Evolutionary conservation across 2,888 invertebrate genomes (phyloP).

Genomic region (Elegia similella): DNA sequence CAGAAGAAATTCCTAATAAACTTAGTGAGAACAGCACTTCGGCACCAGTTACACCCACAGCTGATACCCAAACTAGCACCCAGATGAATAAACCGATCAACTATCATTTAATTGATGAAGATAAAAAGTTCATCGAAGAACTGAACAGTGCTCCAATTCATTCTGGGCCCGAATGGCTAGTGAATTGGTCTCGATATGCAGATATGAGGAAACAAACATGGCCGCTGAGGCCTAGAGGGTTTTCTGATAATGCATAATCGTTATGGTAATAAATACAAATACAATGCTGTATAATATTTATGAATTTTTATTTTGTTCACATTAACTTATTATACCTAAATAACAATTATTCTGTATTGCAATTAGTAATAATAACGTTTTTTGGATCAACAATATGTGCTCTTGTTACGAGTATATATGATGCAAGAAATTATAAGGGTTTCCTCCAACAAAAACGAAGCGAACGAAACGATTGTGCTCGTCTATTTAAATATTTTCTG

Average conservation of each 20-base stretch:
- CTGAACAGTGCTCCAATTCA: not conserved
- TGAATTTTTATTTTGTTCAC: too few relatives aligned
- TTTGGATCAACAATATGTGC: too few relatives aligned
- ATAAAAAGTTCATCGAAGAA: not conserved
- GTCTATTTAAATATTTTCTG: too few relatives aligned
- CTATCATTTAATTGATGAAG: not conserved
- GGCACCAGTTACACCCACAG: not conserved
- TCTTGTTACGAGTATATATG: too few relatives aligned
- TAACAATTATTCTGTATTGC: too few relatives aligned
- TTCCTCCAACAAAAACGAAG: too few relatives aligned
- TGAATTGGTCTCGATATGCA: not conserved
- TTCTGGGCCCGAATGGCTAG: not conserved
- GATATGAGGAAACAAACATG: not conserved
- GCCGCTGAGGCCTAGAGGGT: slow-evolving; percentile 3
- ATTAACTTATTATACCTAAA: too few relatives aligned
- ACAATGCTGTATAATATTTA: too few relatives aligned
- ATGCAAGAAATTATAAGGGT: too few relatives aligned
- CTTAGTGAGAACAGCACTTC: not conserved
- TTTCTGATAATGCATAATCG: not conserved
- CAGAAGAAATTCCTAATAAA: not conserved
- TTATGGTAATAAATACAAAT: too few relatives aligned
- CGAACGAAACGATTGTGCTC: too few relatives aligned
- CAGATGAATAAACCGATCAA: not conserved
- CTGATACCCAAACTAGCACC: not conserved
- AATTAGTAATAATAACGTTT: too few relatives aligned